Conservation (phyloP, 1,140 invertebrate species). For the Caenorhabditis tropicalis region DNA sequence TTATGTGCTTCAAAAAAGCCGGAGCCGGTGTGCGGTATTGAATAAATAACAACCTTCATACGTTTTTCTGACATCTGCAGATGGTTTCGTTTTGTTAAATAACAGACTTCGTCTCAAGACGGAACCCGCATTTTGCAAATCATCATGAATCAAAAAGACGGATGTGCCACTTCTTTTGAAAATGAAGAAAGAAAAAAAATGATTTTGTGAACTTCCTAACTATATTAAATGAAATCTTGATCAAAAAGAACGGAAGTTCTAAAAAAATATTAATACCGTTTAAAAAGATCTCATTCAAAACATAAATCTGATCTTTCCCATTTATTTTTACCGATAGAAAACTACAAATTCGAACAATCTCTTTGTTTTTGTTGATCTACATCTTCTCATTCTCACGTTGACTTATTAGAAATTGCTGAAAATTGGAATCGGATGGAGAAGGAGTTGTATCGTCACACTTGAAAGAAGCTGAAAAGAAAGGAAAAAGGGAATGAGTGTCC, state of each 20-base stretch:
- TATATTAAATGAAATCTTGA: too few relatives aligned
- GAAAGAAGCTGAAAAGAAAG: not conserved
- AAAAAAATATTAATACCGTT: too few relatives aligned
- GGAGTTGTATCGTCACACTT: not conserved
- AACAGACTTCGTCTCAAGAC: not conserved
- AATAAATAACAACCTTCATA: not conserved
- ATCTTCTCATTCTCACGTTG: too few relatives aligned
- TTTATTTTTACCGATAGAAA: too few relatives aligned
- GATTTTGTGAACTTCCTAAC: too few relatives aligned
- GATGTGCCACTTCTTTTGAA: not conserved
- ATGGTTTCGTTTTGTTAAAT: not conserved
- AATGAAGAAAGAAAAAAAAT: not conserved
- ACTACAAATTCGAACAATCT: too few relatives aligned
- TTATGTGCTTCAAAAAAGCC: not conserved
- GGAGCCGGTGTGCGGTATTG: not conserved
- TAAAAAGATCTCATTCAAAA: too few relatives aligned
- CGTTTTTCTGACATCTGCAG: not conserved
- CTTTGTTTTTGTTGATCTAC: too few relatives aligned
- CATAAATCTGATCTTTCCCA: too few relatives aligned
- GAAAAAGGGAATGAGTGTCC: slow-evolving; percentile 20
- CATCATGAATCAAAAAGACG: not conserved
- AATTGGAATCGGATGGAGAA: not conserved
- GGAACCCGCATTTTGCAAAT: not conserved
- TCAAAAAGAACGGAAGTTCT: too few relatives aligned
- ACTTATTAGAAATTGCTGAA: not conserved